Conservation (phyloP, 1,140 invertebrate genomes). For the Leptopilina clavipes region DNA sequence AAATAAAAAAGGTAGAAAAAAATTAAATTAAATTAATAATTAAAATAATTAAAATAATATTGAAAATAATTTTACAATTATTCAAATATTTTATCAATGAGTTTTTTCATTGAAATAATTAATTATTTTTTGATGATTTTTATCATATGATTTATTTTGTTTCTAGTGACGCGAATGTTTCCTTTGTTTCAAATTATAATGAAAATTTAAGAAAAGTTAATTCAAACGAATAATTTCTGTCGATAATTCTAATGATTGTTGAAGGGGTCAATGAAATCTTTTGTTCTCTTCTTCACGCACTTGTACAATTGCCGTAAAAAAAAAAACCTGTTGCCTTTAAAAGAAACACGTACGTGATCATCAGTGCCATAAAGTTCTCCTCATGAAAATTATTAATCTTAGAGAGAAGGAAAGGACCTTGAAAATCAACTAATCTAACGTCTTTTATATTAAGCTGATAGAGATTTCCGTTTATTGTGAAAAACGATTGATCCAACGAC, state of each 20-base stretch:
- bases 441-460: constrained; percentile 23
- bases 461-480: background rate
- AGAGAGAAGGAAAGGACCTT: background rate
- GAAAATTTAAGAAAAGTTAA: background rate
- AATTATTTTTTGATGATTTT: too few relatives aligned
- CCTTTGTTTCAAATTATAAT: background rate
- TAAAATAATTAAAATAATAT: too few relatives aligned
- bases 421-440: background rate
- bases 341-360: constrained; percentile 1
- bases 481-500: constrained; percentile 13
- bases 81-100: too few relatives aligned
- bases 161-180: background rate
- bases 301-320: background rate
- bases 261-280: constrained; percentile 17
- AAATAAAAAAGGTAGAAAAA: too few relatives aligned
- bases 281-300: background rate
- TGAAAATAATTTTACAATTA: too few relatives aligned
- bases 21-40: too few relatives aligned
- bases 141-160: too few relatives aligned
- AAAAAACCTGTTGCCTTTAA: background rate
- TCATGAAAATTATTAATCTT: constrained; percentile 10
- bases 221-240: background rate
- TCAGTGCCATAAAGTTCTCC: constrained; percentile 4
- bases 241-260: background rate
- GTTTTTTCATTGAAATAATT: too few relatives aligned